Percentiles rank a stretch among this genome's conserved stretches.
Evolutionary conservation across 2,888 invertebrate species (phyloP).

Genomic region (Caenorhabditis sulstoni): DNA sequence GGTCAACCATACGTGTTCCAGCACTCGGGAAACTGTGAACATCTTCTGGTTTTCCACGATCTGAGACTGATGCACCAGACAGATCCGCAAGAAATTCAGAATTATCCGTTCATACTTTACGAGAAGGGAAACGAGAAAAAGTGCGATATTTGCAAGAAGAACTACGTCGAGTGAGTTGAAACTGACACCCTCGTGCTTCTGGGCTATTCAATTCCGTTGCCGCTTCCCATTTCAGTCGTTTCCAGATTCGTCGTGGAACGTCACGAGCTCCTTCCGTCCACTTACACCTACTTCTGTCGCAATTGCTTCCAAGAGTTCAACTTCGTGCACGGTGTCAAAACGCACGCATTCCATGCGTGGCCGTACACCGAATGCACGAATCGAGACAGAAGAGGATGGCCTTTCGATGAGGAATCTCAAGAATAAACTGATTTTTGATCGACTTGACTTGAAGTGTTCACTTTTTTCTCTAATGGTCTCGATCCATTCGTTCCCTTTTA

Average conservation of each 20-base stretch:
- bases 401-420: constrained; percentile 4
- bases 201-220: too few species aligned
- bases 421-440: background rate
- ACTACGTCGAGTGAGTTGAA: constrained; percentile 70
- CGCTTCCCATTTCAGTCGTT: constrained; percentile 2
- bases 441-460: background rate
- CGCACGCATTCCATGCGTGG: constrained; percentile 62
- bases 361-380: constrained; percentile 58
- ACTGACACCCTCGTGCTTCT: background rate
- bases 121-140: constrained; percentile 64
- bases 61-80: constrained; percentile 71
- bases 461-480: background rate
- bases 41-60: constrained; percentile 76
- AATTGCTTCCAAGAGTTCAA: constrained; percentile 72
- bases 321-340: constrained; percentile 62
- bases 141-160: constrained; percentile 72
- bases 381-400: constrained; percentile 15
- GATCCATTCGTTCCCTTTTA: constrained; percentile 1
- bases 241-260: constrained; percentile 75
- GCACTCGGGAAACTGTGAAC: constrained; percentile 75
- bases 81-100: constrained; percentile 65
- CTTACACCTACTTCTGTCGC: constrained; percentile 75
- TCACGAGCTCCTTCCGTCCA: constrained; percentile 74
- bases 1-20: constrained; percentile 70
- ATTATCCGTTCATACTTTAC: constrained; percentile 72